Base-by-base conservation (phyloP, 1,140 invertebrate genomes). In the Dinoponera quadriceps region DNA sequence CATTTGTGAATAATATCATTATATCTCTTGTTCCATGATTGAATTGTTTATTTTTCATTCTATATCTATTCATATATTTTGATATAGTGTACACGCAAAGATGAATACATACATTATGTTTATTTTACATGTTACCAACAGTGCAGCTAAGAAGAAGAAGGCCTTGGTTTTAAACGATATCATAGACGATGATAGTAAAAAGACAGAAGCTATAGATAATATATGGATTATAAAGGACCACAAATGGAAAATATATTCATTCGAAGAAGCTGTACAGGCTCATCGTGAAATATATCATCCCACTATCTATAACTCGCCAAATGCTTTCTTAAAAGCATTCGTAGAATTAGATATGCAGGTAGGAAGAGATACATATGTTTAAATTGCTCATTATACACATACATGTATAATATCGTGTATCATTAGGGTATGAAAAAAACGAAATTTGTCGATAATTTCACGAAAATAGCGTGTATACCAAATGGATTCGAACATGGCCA, bases 281-380 rank as follows among this genome's bases (percentile, higher is more conserved):
- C 96, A 97, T 90, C 95, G 96, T 65, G 97, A 98, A 93, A 96
- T 95, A 0, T 96, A 97, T 92, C 96, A 98, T 91, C 96, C 97
- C 0, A 96, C 96, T 49, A 96, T 98, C 93, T 96, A 96, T 78
- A 96, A 98, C 94, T 90, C 93, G 57, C 96, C 96, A 1, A 94
- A 96, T 92, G 95, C 96, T 14, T 89, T 95, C 22, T 86, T 98
- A 0, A 95, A 94, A 84, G 95, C 96, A 38, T 94, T 94, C 48
- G 93, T 98, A 81, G 97, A 98, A 92, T 89, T 98, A 0, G 96
- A 98, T 90, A 96, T 98, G 96, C 94, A 95, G 85, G 96, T 93
- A 73, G 91, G 59, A 62, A 59, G 33, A 69, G 1, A 69, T 48
- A 16, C 16, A n/a, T 57, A 9, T 44, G 11, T 44, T 44, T 9